Evolutionary conservation across 92 coral and sea anemone genomes (phyloP).

Genomic region (Epizoanthus scotinus): DNA sequence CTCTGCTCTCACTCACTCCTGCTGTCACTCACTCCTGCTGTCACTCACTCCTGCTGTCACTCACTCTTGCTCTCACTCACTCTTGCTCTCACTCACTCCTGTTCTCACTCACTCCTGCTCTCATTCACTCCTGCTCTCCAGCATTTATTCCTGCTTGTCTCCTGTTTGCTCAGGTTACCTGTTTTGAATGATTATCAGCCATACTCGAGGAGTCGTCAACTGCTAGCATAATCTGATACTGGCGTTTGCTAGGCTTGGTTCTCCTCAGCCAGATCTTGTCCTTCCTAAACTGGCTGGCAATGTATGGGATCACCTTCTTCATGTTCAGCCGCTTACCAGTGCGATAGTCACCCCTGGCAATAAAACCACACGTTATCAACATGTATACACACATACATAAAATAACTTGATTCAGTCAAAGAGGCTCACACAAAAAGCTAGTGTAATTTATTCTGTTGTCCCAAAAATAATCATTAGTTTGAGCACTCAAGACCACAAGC

Average conservation of each 20-base stretch:
- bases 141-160: no score
- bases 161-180: slow-evolving; percentile 51
- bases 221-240: slow-evolving; percentile 94
- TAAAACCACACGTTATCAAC: not conserved
- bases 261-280: slow-evolving; percentile 98
- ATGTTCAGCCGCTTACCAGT: slow-evolving; percentile 94
- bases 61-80: no score
- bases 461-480: no score
- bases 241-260: slow-evolving; percentile 94
- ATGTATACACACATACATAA: not conserved
- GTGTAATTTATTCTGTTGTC: no score
- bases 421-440: not conserved
- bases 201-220: slow-evolving; percentile 99
- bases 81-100: no score
- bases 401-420: not conserved
- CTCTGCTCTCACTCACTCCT: no score
- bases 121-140: no score
- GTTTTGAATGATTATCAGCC: slow-evolving; percentile 97
- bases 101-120: no score
- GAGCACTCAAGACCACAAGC: no score
- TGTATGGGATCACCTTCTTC: slow-evolving; percentile 97
- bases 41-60: no score
- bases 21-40: no score
- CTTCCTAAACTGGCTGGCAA: slow-evolving; percentile 97
- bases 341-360: slow-evolving; percentile 91